Evolutionary conservation across 1,140 invertebrate species (phyloP).

Genomic region (Scaptodrosophila lebanonensis): DNA sequence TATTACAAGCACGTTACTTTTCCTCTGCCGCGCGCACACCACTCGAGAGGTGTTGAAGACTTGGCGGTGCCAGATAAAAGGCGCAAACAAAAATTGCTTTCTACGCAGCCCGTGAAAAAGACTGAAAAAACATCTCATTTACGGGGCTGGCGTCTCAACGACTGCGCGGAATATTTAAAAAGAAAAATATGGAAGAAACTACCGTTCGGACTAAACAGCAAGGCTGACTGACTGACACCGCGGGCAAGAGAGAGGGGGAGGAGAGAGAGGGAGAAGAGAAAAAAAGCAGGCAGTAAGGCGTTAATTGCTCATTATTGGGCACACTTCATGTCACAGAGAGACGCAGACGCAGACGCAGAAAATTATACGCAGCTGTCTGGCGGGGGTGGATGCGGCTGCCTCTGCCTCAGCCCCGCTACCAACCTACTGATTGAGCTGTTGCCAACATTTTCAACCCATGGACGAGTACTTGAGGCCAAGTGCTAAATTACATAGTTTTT

Average conservation of each 20-base stretch:
- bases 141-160: conserved; percentile 23
- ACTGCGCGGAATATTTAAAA: conserved; percentile 37
- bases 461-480: conserved; percentile 63
- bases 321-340: conserved; percentile 72
- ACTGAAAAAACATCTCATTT: conserved; percentile 12
- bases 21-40: conserved; percentile 24
- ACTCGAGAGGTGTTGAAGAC: conserved; percentile 73
- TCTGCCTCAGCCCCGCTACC: conserved; percentile 23
- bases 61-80: conserved; percentile 73
- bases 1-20: conserved; percentile 59
- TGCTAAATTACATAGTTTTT: conserved; percentile 74
- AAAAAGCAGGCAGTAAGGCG: conserved; percentile 66
- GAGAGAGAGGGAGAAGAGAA: conserved; percentile 12
- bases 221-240: neutral
- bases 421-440: conserved; percentile 19
- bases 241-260: neutral
- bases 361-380: conserved; percentile 15
- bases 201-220: conserved; percentile 15
- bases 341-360: conserved; percentile 52
- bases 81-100: conserved; percentile 66
- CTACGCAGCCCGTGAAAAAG: conserved; percentile 28
- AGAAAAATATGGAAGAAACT: conserved; percentile 38
- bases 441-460: too few species aligned
- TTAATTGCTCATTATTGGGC: conserved; percentile 76
- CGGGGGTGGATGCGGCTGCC: conserved; percentile 1